Conservation (phyloP, 2,113 vertebrate genomes). For the Misgurnus anguillicaudatus region DNA sequence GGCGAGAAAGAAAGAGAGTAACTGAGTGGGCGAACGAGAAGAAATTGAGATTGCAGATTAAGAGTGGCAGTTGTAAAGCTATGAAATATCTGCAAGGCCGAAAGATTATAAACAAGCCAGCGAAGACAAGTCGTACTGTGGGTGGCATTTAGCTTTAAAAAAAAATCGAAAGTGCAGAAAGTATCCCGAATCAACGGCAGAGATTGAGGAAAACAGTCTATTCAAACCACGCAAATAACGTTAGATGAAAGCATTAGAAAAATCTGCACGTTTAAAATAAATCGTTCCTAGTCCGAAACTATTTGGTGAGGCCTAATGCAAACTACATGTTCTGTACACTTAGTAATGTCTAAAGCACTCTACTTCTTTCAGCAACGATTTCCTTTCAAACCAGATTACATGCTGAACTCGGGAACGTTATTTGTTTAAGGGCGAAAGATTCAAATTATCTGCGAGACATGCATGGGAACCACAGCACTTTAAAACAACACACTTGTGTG, state of each 20-base stretch:
- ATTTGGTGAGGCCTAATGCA: background rate
- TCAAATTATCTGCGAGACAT: background rate
- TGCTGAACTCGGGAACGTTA: background rate
- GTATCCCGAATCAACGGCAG: constrained; percentile 7
- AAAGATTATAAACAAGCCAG: constrained; percentile 9
- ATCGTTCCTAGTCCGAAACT: constrained; percentile 1
- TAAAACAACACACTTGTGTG: background rate
- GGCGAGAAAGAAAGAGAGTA: constrained; percentile 4
- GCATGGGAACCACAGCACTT: background rate
- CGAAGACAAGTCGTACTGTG: background rate
- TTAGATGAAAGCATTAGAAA: constrained; percentile 10
- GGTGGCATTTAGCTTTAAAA: constrained; percentile 14
- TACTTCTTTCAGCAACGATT: background rate
- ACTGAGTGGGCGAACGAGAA: background rate
- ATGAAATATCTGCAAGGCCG: constrained; percentile 21
- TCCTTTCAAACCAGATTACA: background rate
- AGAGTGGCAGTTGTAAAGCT: constrained; percentile 22
- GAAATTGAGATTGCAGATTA: constrained; percentile 5
- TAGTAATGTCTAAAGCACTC: background rate
- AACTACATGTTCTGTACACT: background rate
- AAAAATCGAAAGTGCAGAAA: constrained; percentile 9
- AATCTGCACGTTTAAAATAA: background rate
- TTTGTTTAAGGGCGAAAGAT: constrained; percentile 11
- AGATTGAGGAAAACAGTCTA: constrained; percentile 17
- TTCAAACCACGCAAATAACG: constrained; percentile 32